Base-by-base conservation (phyloP, 2,113 vertebrate genomes). In the Cnemophilus loriae region DNA sequence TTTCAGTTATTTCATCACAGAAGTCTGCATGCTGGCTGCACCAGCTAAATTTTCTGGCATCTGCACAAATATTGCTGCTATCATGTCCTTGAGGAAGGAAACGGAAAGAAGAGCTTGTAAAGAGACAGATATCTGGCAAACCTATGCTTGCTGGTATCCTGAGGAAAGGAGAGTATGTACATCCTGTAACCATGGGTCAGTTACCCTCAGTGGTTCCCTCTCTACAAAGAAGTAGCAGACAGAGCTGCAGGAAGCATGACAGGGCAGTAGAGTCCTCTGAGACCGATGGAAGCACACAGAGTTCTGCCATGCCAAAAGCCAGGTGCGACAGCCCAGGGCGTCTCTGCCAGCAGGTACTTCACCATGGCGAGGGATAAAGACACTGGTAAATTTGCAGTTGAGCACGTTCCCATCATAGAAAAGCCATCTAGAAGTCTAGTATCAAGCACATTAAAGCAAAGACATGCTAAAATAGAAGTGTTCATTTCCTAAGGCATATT, bases 311-410 rank as follows among this genome's bases (percentile, higher is more conserved):
- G 33, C 39, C 6, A 10, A 33, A 23, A 60, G 9, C 47, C 42
- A 46, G 42, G 14, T 47, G 33, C 7, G 35, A 30, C 26, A 82
- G 70, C 61, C 50, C 46, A 21, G 35, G 52, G 27, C 37, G 42
- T 46, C 28, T 69, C 63, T 76, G 30, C 22, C 57, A 56, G 44
- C 1, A 2, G 14, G 27, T 52, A 47, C 41, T 76, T 71, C 61
- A 56, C 49, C 41, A 28, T 0, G 7, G 16, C 0, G 0, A 37
- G 35, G 35, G 15, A 68, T 44, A 55, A 56, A 41, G 15, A 23
- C 22, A 21, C 14, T 3, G 6, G 16, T 13, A 78, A 50, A 84
- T 64, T 47, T 95, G 47, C 47, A 33, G 27, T 1, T 80, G 39
- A 73, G 37, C 44, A 37, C 23, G 50, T 79, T 67, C 32, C n/a